phyloP scores from a whole-genome alignment of 2,888 invertebrate genomes.

The Ecliptopera silaceata region DNA sequence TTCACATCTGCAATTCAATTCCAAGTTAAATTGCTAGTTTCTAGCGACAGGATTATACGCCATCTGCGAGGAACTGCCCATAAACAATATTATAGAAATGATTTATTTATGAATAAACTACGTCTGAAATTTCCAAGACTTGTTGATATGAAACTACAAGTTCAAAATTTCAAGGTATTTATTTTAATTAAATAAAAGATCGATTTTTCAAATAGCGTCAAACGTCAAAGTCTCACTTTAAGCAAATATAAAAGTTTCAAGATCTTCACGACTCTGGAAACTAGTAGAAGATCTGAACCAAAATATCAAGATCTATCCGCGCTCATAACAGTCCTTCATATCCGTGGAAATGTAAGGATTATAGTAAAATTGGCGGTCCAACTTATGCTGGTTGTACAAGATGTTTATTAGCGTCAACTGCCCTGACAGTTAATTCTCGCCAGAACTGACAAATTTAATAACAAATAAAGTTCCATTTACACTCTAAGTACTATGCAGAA shows the following conservation, averaged over 20 bases:
- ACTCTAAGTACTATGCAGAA: neutral
- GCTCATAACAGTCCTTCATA: constrained; percentile 26
- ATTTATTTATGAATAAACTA: constrained; percentile 40
- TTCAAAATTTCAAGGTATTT: no score
- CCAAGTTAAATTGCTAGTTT: constrained; percentile 55
- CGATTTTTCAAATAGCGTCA: constrained; percentile 15
- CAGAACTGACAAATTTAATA: constrained; percentile 70
- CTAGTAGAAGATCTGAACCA: constrained; percentile 54
- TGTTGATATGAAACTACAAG: no score
- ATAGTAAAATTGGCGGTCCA: constrained; percentile 38
- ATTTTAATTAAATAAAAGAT: constrained; percentile 2
- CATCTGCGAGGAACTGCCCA: constrained; percentile 64
- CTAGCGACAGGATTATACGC: constrained; percentile 53
- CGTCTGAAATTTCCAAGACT: no score
- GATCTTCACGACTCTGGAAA: constrained; percentile 51
- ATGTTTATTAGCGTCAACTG: constrained; percentile 68
- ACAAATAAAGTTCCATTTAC: constrained; percentile 44
- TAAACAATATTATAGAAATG: constrained; percentile 54
- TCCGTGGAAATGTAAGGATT: constrained; percentile 28
- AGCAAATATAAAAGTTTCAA: constrained; percentile 60
- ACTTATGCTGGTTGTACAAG: constrained; percentile 43
- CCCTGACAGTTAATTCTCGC: constrained; percentile 61
- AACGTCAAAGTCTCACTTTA: constrained; percentile 41
- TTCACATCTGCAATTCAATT: constrained; percentile 64
- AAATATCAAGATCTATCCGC: constrained; percentile 38